phyloP scores from a whole-genome alignment of 2,888 invertebrate species.

The Caenorhabditis drosophilae region DNA sequence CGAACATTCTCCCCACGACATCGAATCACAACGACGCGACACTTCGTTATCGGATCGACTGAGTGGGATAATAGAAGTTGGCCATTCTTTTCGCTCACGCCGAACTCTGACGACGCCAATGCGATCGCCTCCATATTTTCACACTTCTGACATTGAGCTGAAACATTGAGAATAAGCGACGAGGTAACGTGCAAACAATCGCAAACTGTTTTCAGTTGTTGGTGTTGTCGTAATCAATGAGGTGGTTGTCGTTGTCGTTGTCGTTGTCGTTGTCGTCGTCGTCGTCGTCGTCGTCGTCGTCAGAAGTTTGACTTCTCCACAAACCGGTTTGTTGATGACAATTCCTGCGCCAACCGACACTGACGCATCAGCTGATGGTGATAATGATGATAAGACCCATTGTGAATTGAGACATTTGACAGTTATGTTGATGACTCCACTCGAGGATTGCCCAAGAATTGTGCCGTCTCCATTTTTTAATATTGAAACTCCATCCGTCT shows the following conservation, averaged over 20 bases:
- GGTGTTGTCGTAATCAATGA: not conserved
- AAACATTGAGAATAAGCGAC: too few species aligned
- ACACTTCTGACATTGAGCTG: constrained; percentile 32
- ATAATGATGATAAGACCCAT: constrained; percentile 34
- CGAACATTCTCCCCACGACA: constrained; percentile 42
- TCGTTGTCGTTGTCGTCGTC: constrained; percentile 14
- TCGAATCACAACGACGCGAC: constrained; percentile 45
- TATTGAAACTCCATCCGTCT: constrained; percentile 17
- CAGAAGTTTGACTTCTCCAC: constrained; percentile 16
- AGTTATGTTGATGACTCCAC: constrained; percentile 36
- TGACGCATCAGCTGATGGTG: constrained; percentile 8
- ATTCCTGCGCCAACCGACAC: constrained; percentile 9
- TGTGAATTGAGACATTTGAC: constrained; percentile 37
- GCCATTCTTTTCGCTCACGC: constrained; percentile 38
- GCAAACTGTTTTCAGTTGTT: too few species aligned
- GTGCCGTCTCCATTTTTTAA: constrained; percentile 27
- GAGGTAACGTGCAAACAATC: too few species aligned
- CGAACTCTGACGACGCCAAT: constrained; percentile 18
- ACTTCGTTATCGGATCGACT: constrained; percentile 29
- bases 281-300: not conserved
- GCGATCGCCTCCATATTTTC: constrained; percentile 39
- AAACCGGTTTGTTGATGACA: constrained; percentile 13
- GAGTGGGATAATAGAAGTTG: constrained; percentile 45
- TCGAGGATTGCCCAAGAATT: constrained; percentile 19
- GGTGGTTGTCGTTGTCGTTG: constrained; percentile 17